These are phyloP conservation scores for Aricia agestis DNA, from an alignment of 1,140 invertebrate genomes.

Conservation along the genomic window DNA sequence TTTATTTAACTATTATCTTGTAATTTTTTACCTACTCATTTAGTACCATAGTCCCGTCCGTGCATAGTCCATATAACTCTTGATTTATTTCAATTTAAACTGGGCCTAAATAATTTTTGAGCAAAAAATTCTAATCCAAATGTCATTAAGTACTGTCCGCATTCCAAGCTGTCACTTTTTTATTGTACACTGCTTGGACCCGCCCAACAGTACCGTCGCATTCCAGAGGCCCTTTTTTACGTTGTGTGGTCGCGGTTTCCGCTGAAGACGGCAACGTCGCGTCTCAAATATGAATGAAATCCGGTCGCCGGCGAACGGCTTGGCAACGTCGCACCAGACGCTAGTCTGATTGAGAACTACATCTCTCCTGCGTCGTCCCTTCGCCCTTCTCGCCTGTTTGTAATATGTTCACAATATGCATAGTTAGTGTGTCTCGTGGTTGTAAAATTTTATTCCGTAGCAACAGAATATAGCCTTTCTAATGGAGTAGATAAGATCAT, in stretches of 20 bases:
- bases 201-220: conserved; percentile 69
- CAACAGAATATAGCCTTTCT: background rate
- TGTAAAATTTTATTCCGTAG: conserved; percentile 33
- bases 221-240: conserved; percentile 72
- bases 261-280: conserved; percentile 71
- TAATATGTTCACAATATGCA: conserved; percentile 36
- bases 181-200: conserved; percentile 63
- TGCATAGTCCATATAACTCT: too few relatives aligned
- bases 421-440: conserved; percentile 34
- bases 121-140: background rate
- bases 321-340: conserved; percentile 71
- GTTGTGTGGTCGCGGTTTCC: conserved; percentile 73
- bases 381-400: conserved; percentile 45
- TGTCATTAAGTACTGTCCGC: conserved; percentile 51
- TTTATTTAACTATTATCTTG: too few relatives aligned
- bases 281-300: conserved; percentile 75
- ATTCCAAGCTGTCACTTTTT: conserved; percentile 66
- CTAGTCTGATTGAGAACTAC: conserved; percentile 70
- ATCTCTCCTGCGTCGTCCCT: conserved; percentile 63
- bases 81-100: too few relatives aligned
- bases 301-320: conserved; percentile 58
- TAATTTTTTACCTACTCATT: too few relatives aligned
- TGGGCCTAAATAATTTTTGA: conserved; percentile 11
- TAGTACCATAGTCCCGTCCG: too few relatives aligned
- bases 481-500: background rate